These are phyloP conservation scores for Gambusia affinis DNA, from an alignment of 2,113 vertebrate genomes.

Conservation along the genomic window DNA sequence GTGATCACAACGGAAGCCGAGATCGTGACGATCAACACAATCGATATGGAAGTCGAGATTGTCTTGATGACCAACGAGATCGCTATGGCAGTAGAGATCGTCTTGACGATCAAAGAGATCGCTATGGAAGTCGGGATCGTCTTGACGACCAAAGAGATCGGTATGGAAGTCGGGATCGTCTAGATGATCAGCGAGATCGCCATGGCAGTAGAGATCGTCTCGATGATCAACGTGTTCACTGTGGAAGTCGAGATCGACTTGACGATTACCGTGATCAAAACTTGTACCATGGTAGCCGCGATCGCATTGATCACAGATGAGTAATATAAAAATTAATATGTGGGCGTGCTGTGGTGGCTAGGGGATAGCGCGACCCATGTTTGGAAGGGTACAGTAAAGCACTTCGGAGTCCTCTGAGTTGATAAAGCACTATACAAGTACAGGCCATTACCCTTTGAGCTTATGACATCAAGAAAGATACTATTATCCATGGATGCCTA, in stretches of 20 bases:
- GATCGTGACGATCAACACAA: constrained; percentile 43
- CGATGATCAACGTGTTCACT: constrained; percentile 12
- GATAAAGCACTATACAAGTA: too few species aligned
- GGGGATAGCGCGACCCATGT: too few species aligned
- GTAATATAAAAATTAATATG: neutral
- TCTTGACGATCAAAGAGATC: neutral
- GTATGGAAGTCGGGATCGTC: constrained; percentile 13
- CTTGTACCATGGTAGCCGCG: neutral
- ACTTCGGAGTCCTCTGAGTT: too few species aligned
- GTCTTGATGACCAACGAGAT: neutral
- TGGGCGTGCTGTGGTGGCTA: too few species aligned
- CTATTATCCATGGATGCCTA: neutral
- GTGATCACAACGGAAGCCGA: neutral
- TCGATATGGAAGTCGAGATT: constrained; percentile 33
- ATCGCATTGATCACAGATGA: constrained; percentile 29
- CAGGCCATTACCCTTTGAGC: neutral
- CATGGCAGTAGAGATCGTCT: constrained; percentile 10
- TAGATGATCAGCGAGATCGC: constrained; percentile 15
- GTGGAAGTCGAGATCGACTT: constrained; percentile 11
- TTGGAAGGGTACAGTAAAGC: too few species aligned
- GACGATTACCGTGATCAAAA: constrained; percentile 16
- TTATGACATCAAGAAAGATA: neutral
- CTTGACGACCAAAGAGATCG: constrained; percentile 9
- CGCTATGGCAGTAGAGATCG: neutral
- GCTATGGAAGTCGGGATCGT: neutral